These are phyloP conservation scores for Acleris laterana DNA, from an alignment of 2,888 invertebrate species.

Conservation along the genomic window DNA sequence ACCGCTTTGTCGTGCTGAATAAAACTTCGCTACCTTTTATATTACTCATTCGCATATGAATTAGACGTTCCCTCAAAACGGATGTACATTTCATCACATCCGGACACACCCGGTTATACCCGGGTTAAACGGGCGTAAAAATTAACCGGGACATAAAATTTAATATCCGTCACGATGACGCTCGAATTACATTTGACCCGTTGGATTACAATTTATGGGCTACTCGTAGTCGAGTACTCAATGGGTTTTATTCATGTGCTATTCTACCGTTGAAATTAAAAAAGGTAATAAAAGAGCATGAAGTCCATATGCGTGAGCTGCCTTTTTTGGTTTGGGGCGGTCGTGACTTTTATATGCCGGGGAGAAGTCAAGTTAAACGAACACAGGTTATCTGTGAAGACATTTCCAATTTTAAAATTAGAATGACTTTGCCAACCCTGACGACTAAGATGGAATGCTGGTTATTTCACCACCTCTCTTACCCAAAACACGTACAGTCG, in stretches of 20 bases:
- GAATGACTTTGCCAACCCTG: no score
- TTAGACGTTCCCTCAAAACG: conserved; percentile 20
- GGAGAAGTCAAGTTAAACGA: no score
- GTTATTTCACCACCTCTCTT: no score
- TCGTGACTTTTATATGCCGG: no score
- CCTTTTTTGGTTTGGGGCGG: no score
- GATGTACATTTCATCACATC: conserved; percentile 23
- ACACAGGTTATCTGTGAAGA: no score
- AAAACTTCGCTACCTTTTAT: conserved; percentile 25
- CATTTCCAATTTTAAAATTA: no score
- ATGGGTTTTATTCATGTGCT: background rate
- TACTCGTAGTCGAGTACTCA: background rate
- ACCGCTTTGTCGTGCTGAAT: no score
- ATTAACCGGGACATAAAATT: conserved; percentile 26
- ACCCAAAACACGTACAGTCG: no score
- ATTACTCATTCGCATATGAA: conserved; percentile 30
- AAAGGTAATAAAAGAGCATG: background rate
- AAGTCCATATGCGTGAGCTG: background rate
- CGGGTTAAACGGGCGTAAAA: conserved; percentile 16
- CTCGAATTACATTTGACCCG: conserved; percentile 18
- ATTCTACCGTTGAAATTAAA: background rate
- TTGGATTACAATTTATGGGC: conserved; percentile 18
- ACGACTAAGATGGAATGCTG: no score
- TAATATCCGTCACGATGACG: conserved; percentile 8
- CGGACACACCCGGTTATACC: conserved; percentile 6